Evolutionary conservation across 2,797 vertebrate species (phyloP).

Genomic region (Vultur gryphus): DNA sequence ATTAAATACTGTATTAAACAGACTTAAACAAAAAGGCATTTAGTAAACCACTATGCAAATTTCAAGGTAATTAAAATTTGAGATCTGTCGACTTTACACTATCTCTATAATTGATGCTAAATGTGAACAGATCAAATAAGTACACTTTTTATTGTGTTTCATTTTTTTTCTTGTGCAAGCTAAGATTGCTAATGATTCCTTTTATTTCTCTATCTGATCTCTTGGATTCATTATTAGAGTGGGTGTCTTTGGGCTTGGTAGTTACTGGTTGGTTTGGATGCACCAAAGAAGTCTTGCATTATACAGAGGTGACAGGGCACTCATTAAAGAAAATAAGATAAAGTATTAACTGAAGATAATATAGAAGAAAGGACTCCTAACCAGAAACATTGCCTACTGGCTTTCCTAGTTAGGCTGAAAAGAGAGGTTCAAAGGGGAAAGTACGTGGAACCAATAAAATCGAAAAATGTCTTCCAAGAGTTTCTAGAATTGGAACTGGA

Average conservation of each 20-base stretch:
- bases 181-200: constrained; percentile 30
- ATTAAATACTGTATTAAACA: constrained; percentile 44
- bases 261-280: constrained; percentile 22
- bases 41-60: constrained; percentile 57
- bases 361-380: neutral
- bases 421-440: neutral
- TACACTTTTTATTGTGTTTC: constrained; percentile 8
- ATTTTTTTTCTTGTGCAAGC: neutral
- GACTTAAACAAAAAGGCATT: constrained; percentile 52
- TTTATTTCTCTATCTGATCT: constrained; percentile 32
- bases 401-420: neutral
- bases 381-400: neutral
- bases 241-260: neutral
- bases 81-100: constrained; percentile 8
- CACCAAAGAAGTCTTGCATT: neutral
- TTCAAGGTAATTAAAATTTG: constrained; percentile 64
- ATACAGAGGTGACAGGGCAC: neutral
- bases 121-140: constrained; percentile 61
- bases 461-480: neutral
- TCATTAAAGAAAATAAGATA: constrained; percentile 34
- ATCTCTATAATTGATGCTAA: constrained; percentile 51
- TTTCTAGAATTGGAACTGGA: neutral
- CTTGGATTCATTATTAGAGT: constrained; percentile 24
- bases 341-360: neutral
- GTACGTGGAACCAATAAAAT: neutral